Evolutionary conservation across 2,113 vertebrate genomes (phyloP).

Genomic region (Gallinago jamesoni): DNA sequence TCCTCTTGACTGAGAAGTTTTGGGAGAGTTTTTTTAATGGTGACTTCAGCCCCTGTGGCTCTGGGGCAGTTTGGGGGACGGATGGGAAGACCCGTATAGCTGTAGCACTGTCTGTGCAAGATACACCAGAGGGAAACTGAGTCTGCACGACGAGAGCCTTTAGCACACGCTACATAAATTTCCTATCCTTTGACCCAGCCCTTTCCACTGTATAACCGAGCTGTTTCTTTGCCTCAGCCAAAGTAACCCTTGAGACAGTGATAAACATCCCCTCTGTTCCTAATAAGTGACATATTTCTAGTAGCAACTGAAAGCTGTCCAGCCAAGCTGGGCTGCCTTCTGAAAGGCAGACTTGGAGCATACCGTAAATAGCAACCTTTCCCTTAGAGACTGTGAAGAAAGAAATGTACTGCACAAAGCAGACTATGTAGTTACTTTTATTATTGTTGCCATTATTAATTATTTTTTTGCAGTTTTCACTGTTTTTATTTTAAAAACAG

Average conservation of each 20-base stretch:
- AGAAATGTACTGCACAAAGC: not conserved
- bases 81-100: not conserved
- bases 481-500: not conserved
- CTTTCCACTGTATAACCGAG: slow-evolving; percentile 36
- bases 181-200: slow-evolving; percentile 43
- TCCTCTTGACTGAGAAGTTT: not conserved
- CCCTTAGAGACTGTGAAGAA: not conserved
- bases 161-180: not conserved
- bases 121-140: not conserved
- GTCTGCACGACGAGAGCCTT: not conserved
- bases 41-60: not conserved
- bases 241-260: slow-evolving; percentile 44
- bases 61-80: not conserved
- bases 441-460: not conserved
- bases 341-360: slow-evolving; percentile 8
- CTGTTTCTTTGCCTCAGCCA: slow-evolving; percentile 8
- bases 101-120: fast-evolving
- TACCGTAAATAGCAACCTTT: slow-evolving; percentile 24
- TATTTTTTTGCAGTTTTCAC: not conserved
- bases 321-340: slow-evolving; percentile 14
- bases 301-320: slow-evolving; percentile 51
- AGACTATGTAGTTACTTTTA: not conserved
- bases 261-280: slow-evolving; percentile 56
- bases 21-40: not conserved
- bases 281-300: slow-evolving; percentile 58